Base-by-base conservation (phyloP, 2,888 invertebrate species). In the Lithophane ornitopus region DNA sequence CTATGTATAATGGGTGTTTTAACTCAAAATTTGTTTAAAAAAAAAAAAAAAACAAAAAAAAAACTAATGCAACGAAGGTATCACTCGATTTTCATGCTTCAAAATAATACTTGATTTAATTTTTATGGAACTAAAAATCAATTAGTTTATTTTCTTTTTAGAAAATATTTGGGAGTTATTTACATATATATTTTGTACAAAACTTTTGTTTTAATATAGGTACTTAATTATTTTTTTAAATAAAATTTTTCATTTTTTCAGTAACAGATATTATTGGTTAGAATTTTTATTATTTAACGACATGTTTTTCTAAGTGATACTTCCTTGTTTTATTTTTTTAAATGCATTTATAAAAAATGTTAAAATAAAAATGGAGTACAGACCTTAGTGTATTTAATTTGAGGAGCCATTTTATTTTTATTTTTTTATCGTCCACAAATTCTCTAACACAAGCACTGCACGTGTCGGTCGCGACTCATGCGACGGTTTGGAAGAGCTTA, bases 311-410 rank as follows among this genome's bases (percentile, higher is more conserved):
- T 16, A 16, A 1, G 7, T 26, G 56, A 11, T 46, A 19, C 19
- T 46, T 9, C 16, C 22, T 52, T n/a, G 34, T n/a, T 14, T 3
- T 54, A 3, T 16, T 44, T 44, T 44, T 12, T 14, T 34, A 34
- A 6, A 44, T 14, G 14, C 14, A 46, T 16, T 6, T 16, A 16
- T 46, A 16, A 46, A 46, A 46, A 46, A 46, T n/a, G n/a, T n/a
- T n/a, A 16, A 14, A 46, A 54, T 34, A 34, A 3, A 34, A 56
- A 28, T 22, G 59, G 7, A 14, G 9, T 46, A 69, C 76, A 69
- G 54, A 77, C 77, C 80, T 80, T 80, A 16, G 77, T 77, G 22
- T 78, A 78, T 78, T 81, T 82, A 67, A 78, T 76, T 66, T 76
- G 16, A 34, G 78, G 78, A 14, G 82, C 65, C 78, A 78, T 78